Base-by-base conservation (phyloP, 2,797 vertebrate species). In the Chromobotia macracanthus region DNA sequence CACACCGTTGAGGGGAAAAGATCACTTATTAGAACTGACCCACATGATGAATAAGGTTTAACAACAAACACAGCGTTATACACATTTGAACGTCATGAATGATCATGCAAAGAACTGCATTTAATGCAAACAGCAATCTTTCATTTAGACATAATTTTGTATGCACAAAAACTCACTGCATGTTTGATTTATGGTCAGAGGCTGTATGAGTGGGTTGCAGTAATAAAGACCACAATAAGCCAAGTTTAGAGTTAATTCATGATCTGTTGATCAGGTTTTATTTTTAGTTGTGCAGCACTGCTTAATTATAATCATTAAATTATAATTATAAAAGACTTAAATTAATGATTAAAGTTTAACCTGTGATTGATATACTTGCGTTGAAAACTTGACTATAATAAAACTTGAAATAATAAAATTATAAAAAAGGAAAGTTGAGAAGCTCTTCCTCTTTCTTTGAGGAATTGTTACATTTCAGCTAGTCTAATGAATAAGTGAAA, bases 1-100 rank as follows among this genome's bases (percentile, higher is more conserved):
- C 35, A 96, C 44, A 75, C 94, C 94, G 91, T 21, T 51, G 48
- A 79, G 44, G 80, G 38, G 79, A 56, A 87, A 21, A 72, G 10
- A 21, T 48, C 61, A 35, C 35, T 44, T 16, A 51, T 63, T 35
- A 16, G 28, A 61, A 72, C 38, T 72, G 48, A 55, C 16, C 41
- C 6, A 13, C 25, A 15, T 79, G 21, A n/a, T 51, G 31, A 70
- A 78, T 35, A 15, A 31, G 38, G 5, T 35, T 71, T 21, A 21
- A n/a, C 2, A 8, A 41, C 46, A 66, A 13, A 50, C 19, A 67
- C 50, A 44, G 38, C 1, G 5, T 41, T 44, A 28, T 44, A 25
- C 55, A 55, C 19, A 19, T 21, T 25, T 51, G 13, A 50, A 19
- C 28, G 44, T n/a, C n/a, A n/a, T n/a, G n/a, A n/a, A 61, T 16